Conservation (phyloP, 2,797 vertebrate species). For the Pipistrellus pygmaeus region DNA sequence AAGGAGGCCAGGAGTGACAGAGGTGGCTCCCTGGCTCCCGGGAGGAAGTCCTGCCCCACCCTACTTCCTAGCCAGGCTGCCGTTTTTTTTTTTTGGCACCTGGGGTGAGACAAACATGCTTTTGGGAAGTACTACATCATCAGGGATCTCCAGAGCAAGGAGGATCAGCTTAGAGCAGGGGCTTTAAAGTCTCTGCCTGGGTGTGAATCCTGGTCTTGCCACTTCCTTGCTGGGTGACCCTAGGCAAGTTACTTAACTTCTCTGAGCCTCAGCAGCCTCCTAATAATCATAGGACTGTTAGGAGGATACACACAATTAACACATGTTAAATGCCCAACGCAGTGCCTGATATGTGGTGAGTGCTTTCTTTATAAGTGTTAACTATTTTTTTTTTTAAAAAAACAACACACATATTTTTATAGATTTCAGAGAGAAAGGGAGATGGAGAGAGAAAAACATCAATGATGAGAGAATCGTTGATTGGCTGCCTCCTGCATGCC, state of each 20-base stretch:
- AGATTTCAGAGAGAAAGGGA: too few species aligned
- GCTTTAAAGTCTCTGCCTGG: too few species aligned
- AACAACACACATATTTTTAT: too few species aligned
- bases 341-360: accelerated
- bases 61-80: background rate
- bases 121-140: background rate
- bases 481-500: too few species aligned
- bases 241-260: background rate
- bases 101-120: background rate
- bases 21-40: background rate
- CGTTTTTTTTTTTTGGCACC: background rate
- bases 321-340: background rate
- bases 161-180: background rate
- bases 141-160: background rate
- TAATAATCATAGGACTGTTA: background rate
- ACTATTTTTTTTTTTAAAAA: background rate
- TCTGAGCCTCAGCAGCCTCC: background rate
- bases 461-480: too few species aligned
- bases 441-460: too few species aligned
- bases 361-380: background rate
- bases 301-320: background rate
- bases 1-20: background rate
- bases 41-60: background rate
- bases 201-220: background rate
- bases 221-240: background rate